These are phyloP conservation scores for Aptenodytes patagonicus DNA, from an alignment of 2,113 vertebrate species.

Conservation along the genomic window DNA sequence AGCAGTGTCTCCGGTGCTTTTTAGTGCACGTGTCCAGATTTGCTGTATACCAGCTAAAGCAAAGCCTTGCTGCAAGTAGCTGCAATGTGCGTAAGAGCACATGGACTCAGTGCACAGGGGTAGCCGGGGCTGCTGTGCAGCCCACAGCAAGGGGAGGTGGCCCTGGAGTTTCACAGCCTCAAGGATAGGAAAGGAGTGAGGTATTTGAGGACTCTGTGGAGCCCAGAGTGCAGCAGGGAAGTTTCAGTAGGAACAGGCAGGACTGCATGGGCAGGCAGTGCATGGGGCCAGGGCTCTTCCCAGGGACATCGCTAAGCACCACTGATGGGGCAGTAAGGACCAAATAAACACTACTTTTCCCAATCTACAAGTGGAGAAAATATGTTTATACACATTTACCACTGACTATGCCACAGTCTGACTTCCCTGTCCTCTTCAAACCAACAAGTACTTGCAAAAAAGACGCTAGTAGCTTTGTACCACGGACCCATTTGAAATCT, in stretches of 20 bases:
- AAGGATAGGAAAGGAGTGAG: fast-evolving
- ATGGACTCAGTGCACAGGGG: background rate
- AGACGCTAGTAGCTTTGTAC: background rate
- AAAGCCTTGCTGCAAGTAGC: background rate
- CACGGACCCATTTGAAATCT: fast-evolving
- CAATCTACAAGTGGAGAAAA: background rate
- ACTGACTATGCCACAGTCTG: background rate
- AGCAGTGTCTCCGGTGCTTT: fast-evolving
- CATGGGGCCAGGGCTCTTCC: background rate
- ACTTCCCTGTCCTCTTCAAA: background rate
- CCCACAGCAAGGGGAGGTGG: background rate
- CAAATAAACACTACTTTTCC: background rate
- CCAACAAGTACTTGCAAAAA: background rate
- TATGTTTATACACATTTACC: fast-evolving
- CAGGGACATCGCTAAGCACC: fast-evolving
- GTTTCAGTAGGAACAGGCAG: background rate
- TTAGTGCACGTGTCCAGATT: fast-evolving
- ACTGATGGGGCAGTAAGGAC: background rate
- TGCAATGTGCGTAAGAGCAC: fast-evolving
- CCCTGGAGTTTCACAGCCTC: background rate
- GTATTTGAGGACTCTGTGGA: fast-evolving
- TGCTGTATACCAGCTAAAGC: background rate
- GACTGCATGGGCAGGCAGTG: background rate
- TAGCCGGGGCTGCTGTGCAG: fast-evolving
- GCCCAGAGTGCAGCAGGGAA: background rate